phyloP scores from a whole-genome alignment of 2,797 vertebrate genomes.

The Decapterus maruadsi region DNA sequence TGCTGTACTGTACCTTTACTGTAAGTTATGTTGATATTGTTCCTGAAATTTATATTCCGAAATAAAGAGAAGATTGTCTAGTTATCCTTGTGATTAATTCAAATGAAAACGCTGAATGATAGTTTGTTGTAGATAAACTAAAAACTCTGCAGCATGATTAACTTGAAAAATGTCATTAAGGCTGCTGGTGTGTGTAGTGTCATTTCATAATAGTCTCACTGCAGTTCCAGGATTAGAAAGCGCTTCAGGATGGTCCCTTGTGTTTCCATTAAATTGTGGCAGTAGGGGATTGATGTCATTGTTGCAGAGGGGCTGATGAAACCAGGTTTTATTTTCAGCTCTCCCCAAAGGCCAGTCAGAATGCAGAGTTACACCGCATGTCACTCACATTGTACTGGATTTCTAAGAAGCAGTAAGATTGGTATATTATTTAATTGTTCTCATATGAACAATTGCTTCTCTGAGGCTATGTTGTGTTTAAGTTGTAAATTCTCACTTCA shows the following conservation, averaged over 20 bases:
- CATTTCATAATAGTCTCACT: conserved; percentile 44
- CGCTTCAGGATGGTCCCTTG: conserved; percentile 66
- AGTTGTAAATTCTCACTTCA: background rate
- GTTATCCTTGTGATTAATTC: conserved; percentile 39
- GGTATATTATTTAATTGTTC: background rate
- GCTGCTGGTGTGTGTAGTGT: background rate
- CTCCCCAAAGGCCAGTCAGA: conserved; percentile 52
- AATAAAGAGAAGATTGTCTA: conserved; percentile 80
- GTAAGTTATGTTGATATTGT: conserved; percentile 63
- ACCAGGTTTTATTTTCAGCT: conserved; percentile 75
- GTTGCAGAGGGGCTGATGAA: conserved; percentile 79
- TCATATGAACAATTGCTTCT: background rate
- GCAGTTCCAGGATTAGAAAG: conserved; percentile 68
- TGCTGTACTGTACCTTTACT: conserved; percentile 67
- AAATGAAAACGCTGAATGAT: background rate
- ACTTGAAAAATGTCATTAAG: conserved; percentile 3
- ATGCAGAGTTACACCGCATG: conserved; percentile 18
- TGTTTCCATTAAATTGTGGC: conserved; percentile 76
- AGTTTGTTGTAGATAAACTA: background rate
- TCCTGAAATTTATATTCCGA: conserved; percentile 74
- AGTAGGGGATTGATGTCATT: conserved; percentile 81
- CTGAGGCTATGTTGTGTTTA: background rate
- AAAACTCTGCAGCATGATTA: background rate
- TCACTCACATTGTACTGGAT: conserved; percentile 17
- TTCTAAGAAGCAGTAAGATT: conserved; percentile 4